These are phyloP conservation scores for Parauchenoglanis punctatus DNA, from an alignment of 2,797 vertebrate genomes.

Conservation along the genomic window DNA sequence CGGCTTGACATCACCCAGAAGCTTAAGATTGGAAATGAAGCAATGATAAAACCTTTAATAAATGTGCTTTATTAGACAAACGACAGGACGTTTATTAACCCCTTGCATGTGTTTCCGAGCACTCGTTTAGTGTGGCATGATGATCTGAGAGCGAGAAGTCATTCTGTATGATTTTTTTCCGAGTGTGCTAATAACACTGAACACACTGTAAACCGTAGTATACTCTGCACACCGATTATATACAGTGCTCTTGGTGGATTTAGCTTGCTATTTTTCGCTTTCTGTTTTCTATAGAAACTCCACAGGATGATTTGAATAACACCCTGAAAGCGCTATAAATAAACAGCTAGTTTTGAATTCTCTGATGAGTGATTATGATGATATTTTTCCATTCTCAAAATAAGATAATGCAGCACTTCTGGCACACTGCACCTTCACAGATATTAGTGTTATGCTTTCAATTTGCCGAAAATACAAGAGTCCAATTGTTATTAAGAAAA, in stretches of 20 bases:
- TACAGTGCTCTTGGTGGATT: background rate
- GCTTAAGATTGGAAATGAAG: background rate
- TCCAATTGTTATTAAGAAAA: background rate
- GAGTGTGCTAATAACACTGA: background rate
- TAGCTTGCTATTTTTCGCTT: background rate
- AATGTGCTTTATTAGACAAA: background rate
- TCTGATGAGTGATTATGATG: background rate
- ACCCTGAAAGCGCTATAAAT: slow-evolving; percentile 3
- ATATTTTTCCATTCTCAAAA: slow-evolving; percentile 5
- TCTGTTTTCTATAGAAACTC: slow-evolving; percentile 3
- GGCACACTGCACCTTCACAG: background rate
- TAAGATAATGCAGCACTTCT: background rate
- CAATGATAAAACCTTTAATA: background rate
- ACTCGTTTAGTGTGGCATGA: background rate
- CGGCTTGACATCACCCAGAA: background rate
- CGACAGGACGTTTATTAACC: slow-evolving; percentile 10
- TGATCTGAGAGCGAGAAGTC: background rate
- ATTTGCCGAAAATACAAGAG: background rate
- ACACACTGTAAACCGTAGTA: background rate
- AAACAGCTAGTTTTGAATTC: slow-evolving; percentile 3
- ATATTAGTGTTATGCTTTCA: background rate
- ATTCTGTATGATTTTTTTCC: no score
- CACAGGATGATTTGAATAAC: background rate
- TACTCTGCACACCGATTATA: background rate
- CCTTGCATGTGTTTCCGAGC: background rate